These are phyloP conservation scores for Anas acuta DNA, from an alignment of 2,797 vertebrate species.

Conservation along the genomic window DNA sequence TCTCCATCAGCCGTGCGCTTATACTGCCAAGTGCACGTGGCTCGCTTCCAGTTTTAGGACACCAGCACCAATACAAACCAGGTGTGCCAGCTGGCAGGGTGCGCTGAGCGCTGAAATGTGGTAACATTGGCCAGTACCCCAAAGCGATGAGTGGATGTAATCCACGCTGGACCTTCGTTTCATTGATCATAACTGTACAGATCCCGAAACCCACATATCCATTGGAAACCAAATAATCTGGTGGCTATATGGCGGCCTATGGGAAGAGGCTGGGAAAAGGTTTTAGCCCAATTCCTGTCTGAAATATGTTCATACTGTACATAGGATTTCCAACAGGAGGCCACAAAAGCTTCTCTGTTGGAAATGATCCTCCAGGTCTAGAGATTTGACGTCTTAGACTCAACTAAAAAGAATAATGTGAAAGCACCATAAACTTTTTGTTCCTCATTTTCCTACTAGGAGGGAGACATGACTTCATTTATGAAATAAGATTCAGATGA, in stretches of 20 bases:
- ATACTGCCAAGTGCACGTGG: constrained; percentile 10
- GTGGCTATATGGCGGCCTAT: background rate
- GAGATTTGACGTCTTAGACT: background rate
- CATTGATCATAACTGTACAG: background rate
- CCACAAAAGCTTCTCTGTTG: background rate
- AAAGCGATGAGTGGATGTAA: constrained; percentile 11
- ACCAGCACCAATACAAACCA: constrained; percentile 21
- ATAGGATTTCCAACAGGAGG: background rate
- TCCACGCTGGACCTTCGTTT: constrained; percentile 1
- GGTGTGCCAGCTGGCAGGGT: constrained; percentile 48
- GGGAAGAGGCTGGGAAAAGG: background rate
- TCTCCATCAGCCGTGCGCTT: background rate
- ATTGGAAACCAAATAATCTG: background rate
- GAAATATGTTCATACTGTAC: background rate
- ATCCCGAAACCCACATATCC: background rate
- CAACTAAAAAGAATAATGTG: background rate
- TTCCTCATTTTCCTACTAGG: background rate
- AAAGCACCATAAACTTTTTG: background rate
- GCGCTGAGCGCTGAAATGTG: background rate
- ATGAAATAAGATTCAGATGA: background rate
- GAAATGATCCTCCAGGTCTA: background rate
- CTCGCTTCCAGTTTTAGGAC: constrained; percentile 24
- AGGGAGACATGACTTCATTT: background rate
- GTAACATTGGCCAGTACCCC: constrained; percentile 13
- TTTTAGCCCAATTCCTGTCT: background rate